Evolutionary conservation across 2,888 invertebrate species (phyloP), one percentile per base, ranked within the genome.

Genomic region (Cepaea hortensis): DNA sequence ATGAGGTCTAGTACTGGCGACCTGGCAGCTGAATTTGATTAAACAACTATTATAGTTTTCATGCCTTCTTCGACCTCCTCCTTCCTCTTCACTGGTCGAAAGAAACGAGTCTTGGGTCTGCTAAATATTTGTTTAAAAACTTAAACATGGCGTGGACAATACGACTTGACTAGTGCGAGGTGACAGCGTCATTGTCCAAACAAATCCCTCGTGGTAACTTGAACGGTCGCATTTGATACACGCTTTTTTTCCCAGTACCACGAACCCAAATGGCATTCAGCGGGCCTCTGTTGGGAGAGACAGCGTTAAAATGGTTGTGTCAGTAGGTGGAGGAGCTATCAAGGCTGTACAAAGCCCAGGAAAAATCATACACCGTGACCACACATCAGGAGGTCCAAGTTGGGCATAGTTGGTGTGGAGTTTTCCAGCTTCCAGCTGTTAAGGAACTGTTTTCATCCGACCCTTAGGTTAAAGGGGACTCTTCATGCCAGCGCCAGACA

Each of bases 161-260:
- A 75, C 20, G 20, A 15, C 20, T 18, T n/a, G n/a, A 20, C 20
- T 50, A 48, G 48, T 46, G 15, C 48, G 75, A 75, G 46, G 75
- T 75, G 75, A 75, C 75, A 75, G 50, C 13, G 3, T 15, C 23
- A 75, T 75, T 75, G 75, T 75, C 75, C 46, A 46, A 75, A 50
- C 18, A 75, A 75, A 75, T 75, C 75, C 75, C 15, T 75, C 75
- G 2, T 3, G 15, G 75, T 6, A 75, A 75, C 18, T 75, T 75
- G 75, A 75, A 48, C 75, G 2, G 15, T 50, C 48, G 46, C 75
- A 15, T 50, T 18, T 48, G 75, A 75, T 46, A 18, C 75, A 20
- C 48, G 48, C 48, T 48, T 15, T 75, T 35, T 48, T 50, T 75
- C 75, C 48, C 48, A 48, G 15, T 75, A 1, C 18, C 75, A 23